Conservation (phyloP, 2,797 vertebrate genomes). For the Paratrypauchen microcephalus region DNA sequence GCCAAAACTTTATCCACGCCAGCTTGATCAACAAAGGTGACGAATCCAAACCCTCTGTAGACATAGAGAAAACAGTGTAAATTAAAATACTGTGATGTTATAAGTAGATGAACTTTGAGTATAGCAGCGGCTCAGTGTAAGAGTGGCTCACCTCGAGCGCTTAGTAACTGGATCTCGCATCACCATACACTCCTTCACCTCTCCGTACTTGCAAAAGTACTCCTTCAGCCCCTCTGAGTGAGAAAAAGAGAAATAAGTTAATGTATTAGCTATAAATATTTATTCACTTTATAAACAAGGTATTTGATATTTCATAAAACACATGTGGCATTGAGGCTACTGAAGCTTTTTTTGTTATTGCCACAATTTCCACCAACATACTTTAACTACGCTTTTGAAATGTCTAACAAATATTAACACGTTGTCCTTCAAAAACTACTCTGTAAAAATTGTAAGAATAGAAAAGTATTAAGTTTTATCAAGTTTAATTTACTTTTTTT, state of each 20-base stretch:
- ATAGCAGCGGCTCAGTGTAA: conserved; percentile 41
- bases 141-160: conserved; percentile 92
- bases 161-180: conserved; percentile 99
- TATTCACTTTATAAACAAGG: background rate
- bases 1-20: conserved; percentile 99
- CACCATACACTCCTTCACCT: conserved; percentile 99
- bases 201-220: conserved; percentile 99
- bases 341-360: background rate
- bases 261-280: background rate
- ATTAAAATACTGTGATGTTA: conserved; percentile 51
- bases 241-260: conserved; percentile 14
- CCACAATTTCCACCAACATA: background rate
- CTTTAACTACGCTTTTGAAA: conserved; percentile 1
- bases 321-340: background rate
- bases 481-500: background rate
- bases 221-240: conserved; percentile 94
- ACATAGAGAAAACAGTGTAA: conserved; percentile 45
- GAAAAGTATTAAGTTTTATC: background rate
- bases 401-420: conserved; percentile 2
- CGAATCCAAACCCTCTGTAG: conserved; percentile 95
- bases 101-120: conserved; percentile 68
- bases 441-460: background rate
- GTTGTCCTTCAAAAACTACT: background rate
- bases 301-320: background rate
- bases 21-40: conserved; percentile 97